Conservation (phyloP, 2,888 invertebrate species). For the Leptogaster cylindrica region DNA sequence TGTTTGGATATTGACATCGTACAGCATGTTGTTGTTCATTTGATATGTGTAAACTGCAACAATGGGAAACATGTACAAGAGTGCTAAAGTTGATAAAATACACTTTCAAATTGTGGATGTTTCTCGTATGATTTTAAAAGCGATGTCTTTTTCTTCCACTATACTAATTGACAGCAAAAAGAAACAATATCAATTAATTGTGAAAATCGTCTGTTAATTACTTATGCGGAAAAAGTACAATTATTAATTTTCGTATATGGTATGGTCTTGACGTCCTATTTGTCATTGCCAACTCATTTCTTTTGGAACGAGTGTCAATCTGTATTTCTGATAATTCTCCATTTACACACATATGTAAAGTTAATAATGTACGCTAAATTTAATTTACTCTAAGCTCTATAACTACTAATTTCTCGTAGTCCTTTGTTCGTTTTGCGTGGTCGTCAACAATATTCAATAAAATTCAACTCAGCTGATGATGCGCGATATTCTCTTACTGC, state of each 20-base stretch:
- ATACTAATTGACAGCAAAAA: conserved; percentile 24
- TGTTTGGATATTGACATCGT: no score
- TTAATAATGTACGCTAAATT: conserved; percentile 8
- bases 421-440: conserved; percentile 18
- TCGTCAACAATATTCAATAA: conserved; percentile 19
- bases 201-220: conserved; percentile 31
- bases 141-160: no score
- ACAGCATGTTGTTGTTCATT: neutral
- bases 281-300: neutral
- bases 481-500: conserved; percentile 1
- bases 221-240: conserved; percentile 32
- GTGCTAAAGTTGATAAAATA: no score
- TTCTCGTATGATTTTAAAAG: no score
- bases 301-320: conserved; percentile 27
- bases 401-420: conserved; percentile 25
- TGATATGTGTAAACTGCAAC: no score
- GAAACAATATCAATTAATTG: conserved; percentile 25
- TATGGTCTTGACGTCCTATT: conserved; percentile 1
- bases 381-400: conserved; percentile 23
- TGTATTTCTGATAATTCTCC: conserved; percentile 12
- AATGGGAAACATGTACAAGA: no score
- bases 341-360: conserved; percentile 17
- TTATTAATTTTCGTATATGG: neutral
- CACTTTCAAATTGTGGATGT: no score
- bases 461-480: neutral